Base-by-base conservation (phyloP, 1,140 invertebrate species). In the Argopecten irradians region DNA sequence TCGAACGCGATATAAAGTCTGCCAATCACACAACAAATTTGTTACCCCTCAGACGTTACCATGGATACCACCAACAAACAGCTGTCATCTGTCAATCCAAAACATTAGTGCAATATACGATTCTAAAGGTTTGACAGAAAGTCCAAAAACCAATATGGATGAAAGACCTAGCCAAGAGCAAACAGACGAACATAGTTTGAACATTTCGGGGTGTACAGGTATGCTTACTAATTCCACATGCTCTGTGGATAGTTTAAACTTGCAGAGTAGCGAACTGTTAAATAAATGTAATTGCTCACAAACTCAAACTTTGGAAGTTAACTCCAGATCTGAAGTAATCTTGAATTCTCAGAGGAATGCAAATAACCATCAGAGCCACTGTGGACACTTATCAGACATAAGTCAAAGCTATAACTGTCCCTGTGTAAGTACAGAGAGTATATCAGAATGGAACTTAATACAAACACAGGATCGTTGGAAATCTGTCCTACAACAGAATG, bases 21-120 rank as follows among this genome's bases (percentile, higher is more conserved):
- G 55, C 28, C 55, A 11, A 1, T 71, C 55, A 71, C 55, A 71
- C 7, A n/a, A 28, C 8, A 3, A n/a, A 16, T 71, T 71, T 71
- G 55, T 71, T 28, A 71, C 14, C 22, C 55, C 55, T 28, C 5
- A 11, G 22, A 71, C 16, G 55, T 71, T 71, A 71, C 55, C 55
- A 71, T 71, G 55, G 55, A 71, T 71, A 71, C 55, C 55, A 71
- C 55, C 55, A 5, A 71, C 22, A 71, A 71, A 71, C 55, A 71
- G 28, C 28, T 28, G 1, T 28, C 22, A 71, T 16, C n/a, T 71
- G n/a, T 11, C 55, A 71, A 71, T n/a, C 55, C 7, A 71, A 0
- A 1, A 7, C n/a, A 71, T 28, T 8, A 16, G 5, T 71, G n/a
- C n/a, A 71, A 1, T 11, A 28, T 71, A n/a, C 13, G 43, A 14